Evolutionary conservation across 2,797 vertebrate species (phyloP).

Genomic region (Rhabdomys pumilio): DNA sequence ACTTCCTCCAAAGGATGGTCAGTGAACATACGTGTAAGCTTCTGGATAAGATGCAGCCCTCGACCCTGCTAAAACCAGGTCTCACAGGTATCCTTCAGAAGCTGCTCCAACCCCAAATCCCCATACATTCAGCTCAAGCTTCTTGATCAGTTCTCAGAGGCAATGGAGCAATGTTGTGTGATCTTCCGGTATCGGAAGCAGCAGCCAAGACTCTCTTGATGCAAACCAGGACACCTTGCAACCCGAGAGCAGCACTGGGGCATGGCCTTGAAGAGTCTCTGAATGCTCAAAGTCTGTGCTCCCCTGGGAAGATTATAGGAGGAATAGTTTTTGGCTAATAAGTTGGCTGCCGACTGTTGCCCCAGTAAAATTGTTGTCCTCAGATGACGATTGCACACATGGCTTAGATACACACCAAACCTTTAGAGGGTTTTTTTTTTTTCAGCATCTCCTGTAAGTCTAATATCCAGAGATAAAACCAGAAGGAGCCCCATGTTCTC

Average conservation of each 20-base stretch:
- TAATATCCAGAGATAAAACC: constrained; percentile 33
- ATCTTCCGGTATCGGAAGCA: background rate
- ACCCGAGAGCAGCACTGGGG: background rate
- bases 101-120: constrained; percentile 33
- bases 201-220: background rate
- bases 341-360: background rate
- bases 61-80: background rate
- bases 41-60: background rate
- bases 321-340: background rate
- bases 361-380: too few relatives aligned
- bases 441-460: background rate
- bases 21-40: background rate
- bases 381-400: background rate
- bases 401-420: background rate
- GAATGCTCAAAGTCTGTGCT: background rate
- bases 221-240: background rate
- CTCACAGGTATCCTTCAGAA: constrained; percentile 46
- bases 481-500: background rate
- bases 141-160: constrained; percentile 44
- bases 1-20: background rate
- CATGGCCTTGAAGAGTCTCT: background rate
- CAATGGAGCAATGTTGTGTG: constrained; percentile 56
- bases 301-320: background rate
- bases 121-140: constrained; percentile 39
- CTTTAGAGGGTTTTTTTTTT: constrained; percentile 2